These are phyloP conservation scores for Melanchra persicariae DNA, from an alignment of 2,888 invertebrate species.

Conservation along the genomic window DNA sequence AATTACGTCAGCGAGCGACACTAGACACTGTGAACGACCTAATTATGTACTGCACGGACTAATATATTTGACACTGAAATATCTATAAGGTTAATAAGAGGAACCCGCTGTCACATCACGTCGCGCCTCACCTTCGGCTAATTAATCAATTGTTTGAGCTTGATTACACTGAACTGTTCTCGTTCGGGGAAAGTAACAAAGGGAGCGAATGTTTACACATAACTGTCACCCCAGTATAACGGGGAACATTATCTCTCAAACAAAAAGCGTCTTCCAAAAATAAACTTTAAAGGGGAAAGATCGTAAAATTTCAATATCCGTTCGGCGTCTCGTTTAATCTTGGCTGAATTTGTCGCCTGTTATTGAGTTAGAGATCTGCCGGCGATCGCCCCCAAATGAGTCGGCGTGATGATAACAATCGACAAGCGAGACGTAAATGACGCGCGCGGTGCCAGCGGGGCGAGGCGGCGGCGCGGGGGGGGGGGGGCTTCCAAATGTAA, in stretches of 20 bases:
- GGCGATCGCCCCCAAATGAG: conserved; percentile 66
- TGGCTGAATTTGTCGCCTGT: conserved; percentile 76
- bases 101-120: not conserved
- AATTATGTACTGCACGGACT: conserved; percentile 23
- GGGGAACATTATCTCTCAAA: conserved; percentile 64
- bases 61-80: conserved; percentile 42
- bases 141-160: conserved; percentile 55
- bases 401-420: conserved; percentile 71
- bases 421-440: conserved; percentile 69
- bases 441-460: conserved; percentile 14
- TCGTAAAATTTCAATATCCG: conserved; percentile 83
- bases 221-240: conserved; percentile 67
- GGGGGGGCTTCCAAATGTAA: conserved; percentile 48
- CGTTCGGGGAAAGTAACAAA: conserved; percentile 65
- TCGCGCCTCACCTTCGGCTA: conserved; percentile 21
- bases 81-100: conserved; percentile 22
- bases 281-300: conserved; percentile 71
- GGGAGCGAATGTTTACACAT: conserved; percentile 60
- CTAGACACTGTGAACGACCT: conserved; percentile 29
- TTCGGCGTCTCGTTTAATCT: conserved; percentile 78
- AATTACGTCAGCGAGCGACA: conserved; percentile 46
- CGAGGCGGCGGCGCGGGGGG: too few relatives aligned
- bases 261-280: conserved; percentile 71
- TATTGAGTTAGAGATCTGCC: conserved; percentile 69
- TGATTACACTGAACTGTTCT: conserved; percentile 43